Conservation (phyloP, 2,888 invertebrate genomes). For the Aphidius colemani region DNA sequence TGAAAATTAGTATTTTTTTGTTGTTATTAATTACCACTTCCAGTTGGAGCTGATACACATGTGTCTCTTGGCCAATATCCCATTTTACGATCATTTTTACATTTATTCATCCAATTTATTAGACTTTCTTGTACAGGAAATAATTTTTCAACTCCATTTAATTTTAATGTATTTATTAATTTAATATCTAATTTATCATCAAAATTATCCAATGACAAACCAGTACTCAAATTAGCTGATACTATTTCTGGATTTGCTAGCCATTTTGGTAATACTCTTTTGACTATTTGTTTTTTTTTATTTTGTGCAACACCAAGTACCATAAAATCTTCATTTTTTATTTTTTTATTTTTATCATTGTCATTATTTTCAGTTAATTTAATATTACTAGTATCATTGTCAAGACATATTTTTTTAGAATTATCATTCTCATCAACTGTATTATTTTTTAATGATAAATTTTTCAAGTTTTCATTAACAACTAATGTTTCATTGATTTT, state of each 20-base stretch:
- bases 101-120: conserved; percentile 76
- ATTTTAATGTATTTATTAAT: conserved; percentile 68
- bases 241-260: conserved; percentile 79
- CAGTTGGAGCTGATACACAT: conserved; percentile 96
- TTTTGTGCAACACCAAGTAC: conserved; percentile 58
- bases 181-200: conserved; percentile 66
- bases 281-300: conserved; percentile 60
- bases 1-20: not conserved
- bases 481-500: too few relatives aligned
- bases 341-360: conserved; percentile 19
- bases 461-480: not conserved
- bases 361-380: conserved; percentile 9
- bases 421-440: not conserved
- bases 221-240: conserved; percentile 70
- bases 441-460: not conserved
- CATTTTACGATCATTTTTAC: conserved; percentile 65
- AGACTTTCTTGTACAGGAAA: conserved; percentile 86
- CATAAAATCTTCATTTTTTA: conserved; percentile 39
- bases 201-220: conserved; percentile 60
- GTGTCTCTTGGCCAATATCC: conserved; percentile 80
- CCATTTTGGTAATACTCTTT: conserved; percentile 86
- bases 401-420: conserved; percentile 1
- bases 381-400: conserved; percentile 3
- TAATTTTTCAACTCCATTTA: conserved; percentile 74
- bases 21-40: conserved; percentile 71